phyloP scores from a whole-genome alignment of 2,888 invertebrate species.

The Folsomia manolachei region DNA sequence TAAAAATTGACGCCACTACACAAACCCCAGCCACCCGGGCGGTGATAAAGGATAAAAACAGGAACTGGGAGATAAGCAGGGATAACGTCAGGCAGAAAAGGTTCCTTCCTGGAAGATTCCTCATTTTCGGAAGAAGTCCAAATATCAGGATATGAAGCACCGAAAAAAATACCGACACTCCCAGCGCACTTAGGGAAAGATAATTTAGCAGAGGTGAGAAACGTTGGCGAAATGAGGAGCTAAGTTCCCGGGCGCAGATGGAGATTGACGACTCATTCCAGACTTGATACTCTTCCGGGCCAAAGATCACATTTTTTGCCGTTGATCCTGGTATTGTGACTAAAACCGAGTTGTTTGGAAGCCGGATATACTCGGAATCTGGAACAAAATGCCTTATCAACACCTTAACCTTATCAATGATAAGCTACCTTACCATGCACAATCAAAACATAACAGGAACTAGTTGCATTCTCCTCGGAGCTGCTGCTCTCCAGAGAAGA shows the following conservation, averaged over 20 bases:
- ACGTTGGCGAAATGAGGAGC: conserved; percentile 29
- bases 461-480: conserved; percentile 12
- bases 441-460: background rate
- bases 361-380: conserved; percentile 36
- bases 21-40: background rate
- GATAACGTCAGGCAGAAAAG: conserved; percentile 54
- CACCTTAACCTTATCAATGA: background rate
- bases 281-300: conserved; percentile 46
- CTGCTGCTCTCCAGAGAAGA: background rate
- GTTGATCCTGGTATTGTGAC: conserved; percentile 41
- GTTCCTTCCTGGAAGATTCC: conserved; percentile 56
- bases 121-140: conserved; percentile 51
- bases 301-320: conserved; percentile 21
- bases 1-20: conserved; percentile 50
- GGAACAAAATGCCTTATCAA: conserved; percentile 46
- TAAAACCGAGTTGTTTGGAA: conserved; percentile 40
- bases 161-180: conserved; percentile 53
- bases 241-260: conserved; percentile 45
- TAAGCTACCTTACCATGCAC: no score
- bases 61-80: conserved; percentile 54
- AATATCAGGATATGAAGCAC: conserved; percentile 53
- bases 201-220: conserved; percentile 50
- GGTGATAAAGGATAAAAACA: conserved; percentile 51
- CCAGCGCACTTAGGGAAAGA: conserved; percentile 53
- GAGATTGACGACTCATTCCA: conserved; percentile 44